Evolutionary conservation across 2,888 invertebrate genomes (phyloP), one percentile per base, ranked within the genome.

Genomic region (Temnothorax ravouxi): DNA sequence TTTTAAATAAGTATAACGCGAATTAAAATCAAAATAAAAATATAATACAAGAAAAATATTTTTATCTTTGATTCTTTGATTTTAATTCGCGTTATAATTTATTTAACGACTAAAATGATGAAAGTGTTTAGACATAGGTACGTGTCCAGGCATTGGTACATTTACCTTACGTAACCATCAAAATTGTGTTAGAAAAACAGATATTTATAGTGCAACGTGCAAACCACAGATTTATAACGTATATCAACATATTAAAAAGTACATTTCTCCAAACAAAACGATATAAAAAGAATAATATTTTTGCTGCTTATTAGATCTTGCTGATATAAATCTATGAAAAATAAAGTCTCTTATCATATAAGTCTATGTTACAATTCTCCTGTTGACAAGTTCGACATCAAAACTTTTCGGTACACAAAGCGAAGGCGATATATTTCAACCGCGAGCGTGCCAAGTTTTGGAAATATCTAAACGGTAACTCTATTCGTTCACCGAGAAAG

Each of bases 401-500:
- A 84, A 87, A 87, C 50, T 88, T 86, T 87, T 21, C 18, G 61
- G 71, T 76, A 84, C 47, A 25, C 52, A 34, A 25, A 72, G 54
- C 21, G 38, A 59, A 69, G 34, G 50, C 29, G 21, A 82, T 64
- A 84, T 86, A 79, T 38, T 76, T 85, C 21, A 66, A 56, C 59
- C 41, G n/a, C 59, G 64, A 44, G 64, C 50, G 83, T 83, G 62
- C 59, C 84, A 89, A 88, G 89, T 88, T 89, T 80, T 71, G 80
- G n/a, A 52, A 47, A 83, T 86, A 89, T 88, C 86, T 79, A 66
- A 64, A 77, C 76, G 71, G 64, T 66, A 84, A 84, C 85, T 84
- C 81, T 56, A 56, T 86, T 83, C 88, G 85, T 86, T 88, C 86
- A 64, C 47, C 59, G 84, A 82, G 62, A 88, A 91, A 89, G 89